phyloP scores from a whole-genome alignment of 2,797 vertebrate species.

The Sciurus carolinensis region DNA sequence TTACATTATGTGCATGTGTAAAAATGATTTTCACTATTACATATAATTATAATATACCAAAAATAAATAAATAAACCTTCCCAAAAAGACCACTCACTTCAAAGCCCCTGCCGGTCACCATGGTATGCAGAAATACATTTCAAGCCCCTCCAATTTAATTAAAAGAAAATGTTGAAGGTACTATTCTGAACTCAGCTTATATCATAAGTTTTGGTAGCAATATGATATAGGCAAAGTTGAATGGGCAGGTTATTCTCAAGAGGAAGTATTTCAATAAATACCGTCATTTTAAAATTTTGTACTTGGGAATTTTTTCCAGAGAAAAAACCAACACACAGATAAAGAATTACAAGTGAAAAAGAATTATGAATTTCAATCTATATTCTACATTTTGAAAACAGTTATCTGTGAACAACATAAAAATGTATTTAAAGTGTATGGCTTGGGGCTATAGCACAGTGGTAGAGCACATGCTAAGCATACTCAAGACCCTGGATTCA shows the following conservation, averaged over 20 bases:
- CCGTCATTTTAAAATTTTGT: constrained; percentile 3
- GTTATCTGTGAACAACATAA: background rate
- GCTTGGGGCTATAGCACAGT: background rate
- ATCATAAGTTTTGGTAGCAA: background rate
- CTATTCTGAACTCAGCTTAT: constrained; percentile 37
- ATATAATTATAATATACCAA: too few species aligned
- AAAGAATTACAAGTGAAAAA: constrained; percentile 60
- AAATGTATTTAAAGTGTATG: background rate
- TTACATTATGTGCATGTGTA: too few species aligned
- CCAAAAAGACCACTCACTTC: constrained; percentile 52
- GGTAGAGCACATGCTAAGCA: background rate
- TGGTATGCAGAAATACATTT: background rate
- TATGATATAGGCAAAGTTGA: constrained; percentile 4
- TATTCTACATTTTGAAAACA: constrained; percentile 63
- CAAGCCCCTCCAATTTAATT: constrained; percentile 2
- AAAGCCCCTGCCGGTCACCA: constrained; percentile 19
- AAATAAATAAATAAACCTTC: too few species aligned
- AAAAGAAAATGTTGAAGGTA: constrained; percentile 49
- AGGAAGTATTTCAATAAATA: constrained; percentile 53
- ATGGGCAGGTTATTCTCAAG: constrained; percentile 51
- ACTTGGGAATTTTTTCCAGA: constrained; percentile 42
- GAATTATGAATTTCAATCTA: constrained; percentile 26
- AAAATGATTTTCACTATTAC: too few species aligned
- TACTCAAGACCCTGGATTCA: background rate
- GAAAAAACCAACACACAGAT: constrained; percentile 59